Conservation (phyloP, 2,113 vertebrate genomes). For the Sprattus sprattus region DNA sequence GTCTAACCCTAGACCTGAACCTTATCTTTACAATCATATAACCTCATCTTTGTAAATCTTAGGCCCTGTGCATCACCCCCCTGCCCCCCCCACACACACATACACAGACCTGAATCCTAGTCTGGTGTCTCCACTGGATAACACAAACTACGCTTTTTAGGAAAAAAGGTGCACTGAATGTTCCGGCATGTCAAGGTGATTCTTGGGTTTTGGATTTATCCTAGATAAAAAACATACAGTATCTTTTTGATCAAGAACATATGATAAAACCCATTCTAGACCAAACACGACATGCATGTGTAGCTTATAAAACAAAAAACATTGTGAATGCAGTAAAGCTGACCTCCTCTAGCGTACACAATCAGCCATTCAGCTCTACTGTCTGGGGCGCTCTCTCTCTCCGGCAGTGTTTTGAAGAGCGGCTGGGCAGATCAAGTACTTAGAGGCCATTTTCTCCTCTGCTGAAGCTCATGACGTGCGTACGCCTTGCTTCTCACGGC, state of each 20-base stretch:
- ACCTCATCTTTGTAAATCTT: neutral
- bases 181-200: neutral
- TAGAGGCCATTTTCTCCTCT: neutral
- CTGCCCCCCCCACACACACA: neutral
- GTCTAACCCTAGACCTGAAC: neutral
- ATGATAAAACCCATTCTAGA: neutral
- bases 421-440: conserved; percentile 9
- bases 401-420: neutral
- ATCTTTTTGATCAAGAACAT: conserved; percentile 7
- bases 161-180: neutral
- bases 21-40: neutral
- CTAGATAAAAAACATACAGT: neutral
- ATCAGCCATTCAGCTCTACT: conserved; percentile 5
- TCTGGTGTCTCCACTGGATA: neutral
- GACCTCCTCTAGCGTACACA: neutral
- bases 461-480: neutral
- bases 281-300: conserved; percentile 11
- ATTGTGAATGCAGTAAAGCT: neutral
- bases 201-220: neutral
- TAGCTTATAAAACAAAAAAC: neutral
- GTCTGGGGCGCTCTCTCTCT: neutral
- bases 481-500: neutral
- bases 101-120: neutral
- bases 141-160: neutral
- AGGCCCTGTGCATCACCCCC: neutral